Evolutionary conservation across 2,888 invertebrate genomes (phyloP).

Genomic region (Steinernema hermaphroditum): DNA sequence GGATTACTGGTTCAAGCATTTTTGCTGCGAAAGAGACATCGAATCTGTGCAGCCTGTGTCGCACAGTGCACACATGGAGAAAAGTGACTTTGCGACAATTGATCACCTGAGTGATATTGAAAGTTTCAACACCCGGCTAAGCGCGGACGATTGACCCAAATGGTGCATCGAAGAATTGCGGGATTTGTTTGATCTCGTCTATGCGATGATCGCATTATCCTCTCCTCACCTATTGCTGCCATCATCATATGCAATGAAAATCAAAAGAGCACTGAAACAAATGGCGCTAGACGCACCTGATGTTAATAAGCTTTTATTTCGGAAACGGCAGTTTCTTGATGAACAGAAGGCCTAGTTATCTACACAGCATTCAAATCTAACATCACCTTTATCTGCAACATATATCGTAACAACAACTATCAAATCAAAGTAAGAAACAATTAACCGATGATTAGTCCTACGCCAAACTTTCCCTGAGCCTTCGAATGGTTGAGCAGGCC

Average conservation of each 20-base stretch:
- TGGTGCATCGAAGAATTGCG: conserved; percentile 3
- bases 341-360: no score
- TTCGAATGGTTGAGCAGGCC: conserved; percentile 90
- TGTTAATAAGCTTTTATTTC: no score
- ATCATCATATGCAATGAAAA: no score
- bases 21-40: neutral
- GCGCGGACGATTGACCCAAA: neutral
- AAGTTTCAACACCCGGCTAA: neutral
- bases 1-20: conserved; percentile 5
- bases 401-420: conserved; percentile 10
- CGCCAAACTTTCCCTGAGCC: conserved; percentile 86
- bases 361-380: neutral
- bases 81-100: neutral
- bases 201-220: conserved; percentile 7
- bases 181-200: conserved; percentile 15
- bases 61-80: neutral
- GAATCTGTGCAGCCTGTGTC: neutral
- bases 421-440: neutral
- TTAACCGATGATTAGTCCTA: conserved; percentile 85
- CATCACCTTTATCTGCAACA: neutral
- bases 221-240: neutral
- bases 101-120: neutral
- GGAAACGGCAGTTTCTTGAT: no score
- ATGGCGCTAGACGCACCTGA: no score
- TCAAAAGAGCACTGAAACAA: no score